phyloP scores from a whole-genome alignment of 2,888 invertebrate genomes.

The Tiphia femorata region DNA sequence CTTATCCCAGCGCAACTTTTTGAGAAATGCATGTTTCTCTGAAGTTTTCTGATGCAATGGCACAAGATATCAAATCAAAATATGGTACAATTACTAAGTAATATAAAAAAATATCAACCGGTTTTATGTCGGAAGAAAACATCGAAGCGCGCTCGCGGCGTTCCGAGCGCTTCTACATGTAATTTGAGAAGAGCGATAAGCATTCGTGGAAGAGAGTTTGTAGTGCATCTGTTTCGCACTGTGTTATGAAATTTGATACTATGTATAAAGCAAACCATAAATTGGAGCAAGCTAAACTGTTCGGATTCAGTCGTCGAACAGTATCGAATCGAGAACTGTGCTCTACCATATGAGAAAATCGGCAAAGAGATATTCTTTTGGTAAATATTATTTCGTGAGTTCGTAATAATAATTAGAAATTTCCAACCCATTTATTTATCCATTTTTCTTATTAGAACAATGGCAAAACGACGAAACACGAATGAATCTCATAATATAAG shows the following conservation, averaged over 20 bases:
- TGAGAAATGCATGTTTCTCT: conserved; percentile 15
- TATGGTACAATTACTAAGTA: conserved; percentile 17
- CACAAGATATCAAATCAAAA: too few species aligned
- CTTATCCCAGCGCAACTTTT: conserved; percentile 13
- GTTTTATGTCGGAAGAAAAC: background rate
- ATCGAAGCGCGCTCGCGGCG: background rate
- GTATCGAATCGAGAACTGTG: too few species aligned
- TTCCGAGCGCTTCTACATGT: background rate
- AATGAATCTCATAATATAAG: conserved; percentile 3
- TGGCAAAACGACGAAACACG: conserved; percentile 7
- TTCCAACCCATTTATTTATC: conserved; percentile 11
- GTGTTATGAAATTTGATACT: conserved; percentile 4
- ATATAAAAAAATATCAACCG: conserved; percentile 12
- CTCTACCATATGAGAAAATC: too few species aligned
- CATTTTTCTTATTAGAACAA: conserved; percentile 8
- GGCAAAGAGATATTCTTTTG: background rate
- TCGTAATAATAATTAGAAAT: conserved; percentile 6
- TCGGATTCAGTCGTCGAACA: too few species aligned
- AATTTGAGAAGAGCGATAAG: background rate
- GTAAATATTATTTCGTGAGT: conserved; percentile 4
- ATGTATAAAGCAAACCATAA: too few species aligned
- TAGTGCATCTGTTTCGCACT: background rate
- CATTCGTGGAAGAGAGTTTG: background rate
- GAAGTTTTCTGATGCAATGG: too few species aligned
- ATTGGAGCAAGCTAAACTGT: too few species aligned